Base-by-base conservation (phyloP, 1,140 invertebrate species). In the Pseudoatta argentina region DNA sequence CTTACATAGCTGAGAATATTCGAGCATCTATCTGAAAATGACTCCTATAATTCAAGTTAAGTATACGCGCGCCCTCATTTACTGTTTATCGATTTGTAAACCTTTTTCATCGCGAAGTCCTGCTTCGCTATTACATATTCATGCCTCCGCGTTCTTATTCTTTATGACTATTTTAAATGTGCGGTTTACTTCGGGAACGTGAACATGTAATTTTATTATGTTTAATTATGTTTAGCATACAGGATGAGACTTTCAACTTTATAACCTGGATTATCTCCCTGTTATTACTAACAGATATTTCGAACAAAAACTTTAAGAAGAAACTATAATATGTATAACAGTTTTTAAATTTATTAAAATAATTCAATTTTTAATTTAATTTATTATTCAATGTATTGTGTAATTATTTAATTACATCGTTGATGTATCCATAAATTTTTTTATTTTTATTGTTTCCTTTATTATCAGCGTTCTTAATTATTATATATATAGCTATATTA, bases 21-120 rank as follows among this genome's bases (percentile, higher is more conserved):
- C 64, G 82, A 83, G 75, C 77, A 34, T 88, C 89, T 76, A 87
- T 91, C 89, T 69, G 83, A 89, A 87, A 90, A 89, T 87, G 88
- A 88, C 82, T 86, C 12, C 83, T 66, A 88, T 91, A 88, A 90
- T 59, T 91, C 87, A 85, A 88, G 59, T 90, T 87, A 87, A 91
- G 88, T 86, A 89, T 83, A 89, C 77, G 59, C 39, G 71, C 76
- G 82, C 64, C 72, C 77, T 71, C 77, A 53, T 86, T 88, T 79
- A 48, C 87, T 82, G 86, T 87, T 81, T 85, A 91, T 88, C 89
- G 86, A 87, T 75, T 75, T 66, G 55, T 81, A 86, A 79, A 75
- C 76, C 75, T 82, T 86, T 87, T 66, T 63, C 76, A 67, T 34
- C 75, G 72, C 73, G 18, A 76, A 67, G 30, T 85, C 57, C 63